phyloP scores from a whole-genome alignment of 2,113 vertebrate genomes.

The Sakesphorus luctuosus region DNA sequence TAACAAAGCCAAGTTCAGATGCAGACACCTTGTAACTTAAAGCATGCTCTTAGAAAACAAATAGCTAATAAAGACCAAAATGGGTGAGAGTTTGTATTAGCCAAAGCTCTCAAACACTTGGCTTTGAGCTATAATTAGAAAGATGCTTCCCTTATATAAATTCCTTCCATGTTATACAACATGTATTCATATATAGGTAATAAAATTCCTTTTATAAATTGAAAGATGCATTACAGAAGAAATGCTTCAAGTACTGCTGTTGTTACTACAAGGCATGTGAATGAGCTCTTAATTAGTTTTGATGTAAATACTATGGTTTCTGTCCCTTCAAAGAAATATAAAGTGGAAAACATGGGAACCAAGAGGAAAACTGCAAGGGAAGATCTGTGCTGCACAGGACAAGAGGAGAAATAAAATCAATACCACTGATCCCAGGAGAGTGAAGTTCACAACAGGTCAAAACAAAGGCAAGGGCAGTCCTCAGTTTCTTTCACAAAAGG shows the following conservation, averaged over 20 bases:
- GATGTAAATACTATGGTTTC: not conserved
- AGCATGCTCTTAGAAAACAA: not conserved
- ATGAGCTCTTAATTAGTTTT: not conserved
- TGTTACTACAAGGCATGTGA: not conserved
- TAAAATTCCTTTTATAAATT: not conserved
- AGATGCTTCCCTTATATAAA: not conserved
- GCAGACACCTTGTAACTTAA: not conserved
- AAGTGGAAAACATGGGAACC: not conserved
- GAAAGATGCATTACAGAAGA: not conserved
- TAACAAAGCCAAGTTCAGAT: not conserved
- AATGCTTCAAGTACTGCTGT: not conserved
- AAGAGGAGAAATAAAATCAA: not conserved
- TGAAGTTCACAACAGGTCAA: not conserved
- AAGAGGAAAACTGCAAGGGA: not conserved
- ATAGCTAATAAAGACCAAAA: not conserved
- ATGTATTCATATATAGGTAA: not conserved
- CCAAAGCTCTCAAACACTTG: not conserved
- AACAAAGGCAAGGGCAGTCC: not conserved
- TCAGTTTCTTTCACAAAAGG: not conserved
- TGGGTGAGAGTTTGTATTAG: not conserved
- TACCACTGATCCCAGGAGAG: not conserved
- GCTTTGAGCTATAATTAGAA: conserved; percentile 11
- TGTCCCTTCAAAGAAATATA: not conserved
- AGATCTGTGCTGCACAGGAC: not conserved
- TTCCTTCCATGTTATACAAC: not conserved